phyloP scores from a whole-genome alignment of 2,113 vertebrate genomes.

The Semnornis frantzii region DNA sequence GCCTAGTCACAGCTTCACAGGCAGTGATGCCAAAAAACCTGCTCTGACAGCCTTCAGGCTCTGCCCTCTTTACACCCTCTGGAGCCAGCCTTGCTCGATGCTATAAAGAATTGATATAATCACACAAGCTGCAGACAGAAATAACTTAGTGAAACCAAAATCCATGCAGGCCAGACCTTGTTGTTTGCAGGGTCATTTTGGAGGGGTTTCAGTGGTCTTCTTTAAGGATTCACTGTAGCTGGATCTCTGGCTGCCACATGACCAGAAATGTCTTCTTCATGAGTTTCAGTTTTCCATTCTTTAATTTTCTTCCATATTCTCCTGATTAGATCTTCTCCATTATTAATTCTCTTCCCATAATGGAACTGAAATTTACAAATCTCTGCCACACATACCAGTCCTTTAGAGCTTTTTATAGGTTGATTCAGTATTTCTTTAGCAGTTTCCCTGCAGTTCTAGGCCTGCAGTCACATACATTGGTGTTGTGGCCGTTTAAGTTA shows the following conservation, averaged over 20 bases:
- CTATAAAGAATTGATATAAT: slow-evolving; percentile 22
- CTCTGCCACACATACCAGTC: background rate
- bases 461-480: background rate
- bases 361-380: background rate
- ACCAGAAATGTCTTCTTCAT: background rate
- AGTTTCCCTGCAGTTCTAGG: background rate
- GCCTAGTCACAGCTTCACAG: slow-evolving; percentile 59
- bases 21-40: background rate
- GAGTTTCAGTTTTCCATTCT: background rate
- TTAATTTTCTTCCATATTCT: background rate
- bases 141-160: slow-evolving; percentile 23
- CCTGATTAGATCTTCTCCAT: background rate
- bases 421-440: background rate
- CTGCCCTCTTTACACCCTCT: slow-evolving; percentile 66
- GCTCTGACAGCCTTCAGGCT: slow-evolving; percentile 52
- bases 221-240: background rate
- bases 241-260: background rate
- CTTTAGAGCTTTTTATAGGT: background rate
- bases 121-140: slow-evolving; percentile 43
- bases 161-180: background rate
- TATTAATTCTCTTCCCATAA: background rate
- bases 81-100: slow-evolving; percentile 47
- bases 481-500: too few relatives aligned
- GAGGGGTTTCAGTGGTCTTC: fast-evolving
- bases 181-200: background rate